A percentile compares a stretch with the other conserved stretches of the same genome.
Conservation (phyloP, 2,797 vertebrate species). For the Smutsia temminckii region DNA sequence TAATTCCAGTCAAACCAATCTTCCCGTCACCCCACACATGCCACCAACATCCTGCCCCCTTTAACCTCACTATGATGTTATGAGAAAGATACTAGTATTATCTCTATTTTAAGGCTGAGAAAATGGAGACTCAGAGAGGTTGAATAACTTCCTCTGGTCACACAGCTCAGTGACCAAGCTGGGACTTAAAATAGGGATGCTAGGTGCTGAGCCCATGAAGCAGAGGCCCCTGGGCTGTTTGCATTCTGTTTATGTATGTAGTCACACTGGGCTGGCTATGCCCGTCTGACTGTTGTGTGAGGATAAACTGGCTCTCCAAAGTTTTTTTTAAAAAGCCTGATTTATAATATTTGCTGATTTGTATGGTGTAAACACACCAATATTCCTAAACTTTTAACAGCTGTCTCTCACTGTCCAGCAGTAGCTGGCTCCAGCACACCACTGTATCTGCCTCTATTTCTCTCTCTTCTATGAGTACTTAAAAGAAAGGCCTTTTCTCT, state of each 20-base stretch:
- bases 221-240: not conserved
- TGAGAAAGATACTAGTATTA: not conserved
- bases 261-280: not conserved
- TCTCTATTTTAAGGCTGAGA: not conserved
- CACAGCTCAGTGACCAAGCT: not conserved
- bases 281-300: not conserved
- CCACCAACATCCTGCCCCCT: not conserved
- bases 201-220: not conserved
- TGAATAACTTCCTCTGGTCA: not conserved
- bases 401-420: not conserved
- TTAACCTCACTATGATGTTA: not conserved
- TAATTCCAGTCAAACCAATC: not conserved
- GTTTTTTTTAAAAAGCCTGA: not conserved
- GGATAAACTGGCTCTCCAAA: not conserved
- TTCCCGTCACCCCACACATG: not conserved
- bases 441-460: not conserved
- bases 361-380: not conserved
- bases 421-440: too few relatives aligned
- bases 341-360: not conserved
- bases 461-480: not conserved
- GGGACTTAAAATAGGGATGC: not conserved
- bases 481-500: not conserved
- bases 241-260: not conserved
- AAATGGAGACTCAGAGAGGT: not conserved
- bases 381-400: not conserved